A percentile compares a stretch with the other conserved stretches of the same genome.
These are phyloP conservation scores for Nephrotoma flavescens DNA, from an alignment of 2,888 invertebrate genomes.

Conservation along the genomic window DNA sequence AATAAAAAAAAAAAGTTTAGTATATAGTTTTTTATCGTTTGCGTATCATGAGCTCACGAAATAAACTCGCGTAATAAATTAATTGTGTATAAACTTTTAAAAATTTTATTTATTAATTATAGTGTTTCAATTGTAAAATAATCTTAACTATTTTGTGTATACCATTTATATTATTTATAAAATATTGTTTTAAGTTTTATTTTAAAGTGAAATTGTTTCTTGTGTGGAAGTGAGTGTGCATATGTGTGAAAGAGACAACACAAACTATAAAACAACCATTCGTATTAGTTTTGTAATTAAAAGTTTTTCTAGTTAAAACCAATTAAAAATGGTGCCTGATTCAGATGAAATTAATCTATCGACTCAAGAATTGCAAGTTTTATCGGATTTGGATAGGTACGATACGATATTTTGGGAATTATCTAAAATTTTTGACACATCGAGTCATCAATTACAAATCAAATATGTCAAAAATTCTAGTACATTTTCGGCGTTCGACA, in stretches of 20 bases:
- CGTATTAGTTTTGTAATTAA: not conserved
- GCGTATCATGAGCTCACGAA: not conserved
- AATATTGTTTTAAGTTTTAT: not conserved
- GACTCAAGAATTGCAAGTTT: constrained; percentile 69
- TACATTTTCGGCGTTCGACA: not conserved
- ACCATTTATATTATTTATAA: not conserved
- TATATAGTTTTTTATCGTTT: not conserved
- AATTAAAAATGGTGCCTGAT: constrained; percentile 35
- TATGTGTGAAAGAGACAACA: not conserved
- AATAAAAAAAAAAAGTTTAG: not conserved
- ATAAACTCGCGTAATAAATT: not conserved
- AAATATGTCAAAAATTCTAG: not conserved
- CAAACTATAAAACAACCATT: not conserved
- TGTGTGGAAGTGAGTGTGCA: not conserved
- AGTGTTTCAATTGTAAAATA: not conserved
- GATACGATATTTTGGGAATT: not conserved
- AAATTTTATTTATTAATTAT: not conserved
- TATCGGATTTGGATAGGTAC: constrained; percentile 78
- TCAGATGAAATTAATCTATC: constrained; percentile 57
- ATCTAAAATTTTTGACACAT: not conserved
- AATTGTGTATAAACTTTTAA: not conserved
- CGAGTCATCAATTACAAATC: not conserved
- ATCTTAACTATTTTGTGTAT: too few species aligned
- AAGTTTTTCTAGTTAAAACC: not conserved
- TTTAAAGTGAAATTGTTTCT: not conserved